Evolutionary conservation across 2,797 vertebrate species (phyloP).

Genomic region (Silurus aristotelis): DNA sequence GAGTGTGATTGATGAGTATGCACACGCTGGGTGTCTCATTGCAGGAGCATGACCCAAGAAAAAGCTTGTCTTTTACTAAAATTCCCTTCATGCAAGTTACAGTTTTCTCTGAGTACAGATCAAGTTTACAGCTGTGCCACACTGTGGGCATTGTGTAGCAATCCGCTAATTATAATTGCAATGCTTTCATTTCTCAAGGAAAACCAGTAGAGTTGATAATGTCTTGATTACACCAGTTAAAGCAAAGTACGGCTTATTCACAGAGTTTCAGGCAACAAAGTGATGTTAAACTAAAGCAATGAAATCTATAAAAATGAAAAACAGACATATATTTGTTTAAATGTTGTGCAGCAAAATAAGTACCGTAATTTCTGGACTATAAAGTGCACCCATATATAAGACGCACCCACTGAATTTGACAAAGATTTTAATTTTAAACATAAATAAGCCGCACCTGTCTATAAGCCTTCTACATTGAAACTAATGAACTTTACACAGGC

Average conservation of each 20-base stretch:
- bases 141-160: not conserved
- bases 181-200: not conserved
- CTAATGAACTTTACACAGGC: too few species aligned
- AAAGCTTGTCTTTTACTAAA: conserved; percentile 6
- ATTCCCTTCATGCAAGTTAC: not conserved
- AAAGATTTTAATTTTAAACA: too few species aligned
- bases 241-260: not conserved
- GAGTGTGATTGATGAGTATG: conserved; percentile 5
- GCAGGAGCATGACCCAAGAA: not conserved
- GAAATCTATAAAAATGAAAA: not conserved
- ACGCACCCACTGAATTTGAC: too few species aligned
- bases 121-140: not conserved
- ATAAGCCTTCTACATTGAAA: too few species aligned
- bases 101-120: conserved; percentile 7
- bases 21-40: not conserved
- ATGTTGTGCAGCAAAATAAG: not conserved
- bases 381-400: too few species aligned
- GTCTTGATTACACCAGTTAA: not conserved
- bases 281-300: conserved; percentile 1
- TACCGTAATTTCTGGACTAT: too few species aligned
- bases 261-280: not conserved
- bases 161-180: too few species aligned
- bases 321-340: not conserved
- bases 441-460: too few species aligned
- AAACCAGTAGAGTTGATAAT: not conserved